These are phyloP conservation scores for Alouatta caraya DNA, from an alignment of 2,797 vertebrate species.

Conservation along the genomic window DNA sequence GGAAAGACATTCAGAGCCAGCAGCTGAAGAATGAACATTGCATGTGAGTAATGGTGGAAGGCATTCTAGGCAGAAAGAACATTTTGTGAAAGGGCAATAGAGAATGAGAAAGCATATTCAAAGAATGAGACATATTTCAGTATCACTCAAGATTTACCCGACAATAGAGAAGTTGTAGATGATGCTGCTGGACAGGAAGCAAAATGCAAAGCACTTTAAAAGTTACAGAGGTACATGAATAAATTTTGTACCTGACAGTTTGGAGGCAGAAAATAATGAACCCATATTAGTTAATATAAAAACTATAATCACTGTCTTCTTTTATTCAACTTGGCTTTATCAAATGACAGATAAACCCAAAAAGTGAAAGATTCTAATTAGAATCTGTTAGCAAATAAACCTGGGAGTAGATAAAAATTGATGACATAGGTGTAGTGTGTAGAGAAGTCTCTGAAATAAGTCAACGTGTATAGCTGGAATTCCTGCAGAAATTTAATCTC, in stretches of 20 bases:
- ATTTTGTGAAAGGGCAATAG: background rate
- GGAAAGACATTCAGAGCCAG: background rate
- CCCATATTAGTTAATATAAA: background rate
- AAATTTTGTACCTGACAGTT: background rate
- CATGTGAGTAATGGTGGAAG: background rate
- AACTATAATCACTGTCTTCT: background rate
- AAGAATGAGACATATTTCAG: background rate
- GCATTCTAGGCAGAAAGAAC: background rate
- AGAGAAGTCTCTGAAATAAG: background rate
- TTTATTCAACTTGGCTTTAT: background rate
- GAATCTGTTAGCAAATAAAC: background rate
- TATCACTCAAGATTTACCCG: background rate
- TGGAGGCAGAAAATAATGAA: background rate
- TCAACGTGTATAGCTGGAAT: background rate
- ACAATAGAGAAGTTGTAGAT: background rate
- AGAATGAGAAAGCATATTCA: background rate
- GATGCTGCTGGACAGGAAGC: background rate
- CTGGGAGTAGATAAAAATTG: background rate
- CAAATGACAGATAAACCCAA: background rate
- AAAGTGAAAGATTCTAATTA: constrained; percentile 5
- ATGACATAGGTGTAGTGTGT: background rate
- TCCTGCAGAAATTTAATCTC: background rate
- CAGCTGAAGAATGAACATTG: background rate
- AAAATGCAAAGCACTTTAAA: constrained; percentile 29
- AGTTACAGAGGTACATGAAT: background rate